Evolutionary conservation across 2,888 invertebrate species (phyloP), one percentile per base, ranked within the genome.

Genomic region (Aspidiotus destructor): DNA sequence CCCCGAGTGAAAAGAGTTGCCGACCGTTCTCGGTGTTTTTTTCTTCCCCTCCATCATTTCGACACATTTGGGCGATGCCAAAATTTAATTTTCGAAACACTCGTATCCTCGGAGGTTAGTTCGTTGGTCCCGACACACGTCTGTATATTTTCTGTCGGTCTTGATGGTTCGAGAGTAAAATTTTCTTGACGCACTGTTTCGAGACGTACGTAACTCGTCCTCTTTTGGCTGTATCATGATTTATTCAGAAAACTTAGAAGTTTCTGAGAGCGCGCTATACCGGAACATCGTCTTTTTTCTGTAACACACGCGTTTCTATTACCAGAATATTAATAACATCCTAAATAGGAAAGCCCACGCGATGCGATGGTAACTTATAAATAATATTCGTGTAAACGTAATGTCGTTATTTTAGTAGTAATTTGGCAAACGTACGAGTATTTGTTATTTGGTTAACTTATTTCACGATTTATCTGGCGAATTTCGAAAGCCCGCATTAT

Each of bases 331-430:
- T 65, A 65, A 65, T 65, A 65, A 65, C 57, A 65, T 65, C 65
- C 65, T 65, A 65, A 65, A 65, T 65, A 65, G 65, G 65, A 58
- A 65, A 65, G 58, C 65, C 65, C 65, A 65, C 65, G 65, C 65
- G 65, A 65, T 48, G 65, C 55, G 57, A 57, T 58, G 17, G 44
- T 65, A 58, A 65, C 65, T 57, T 57, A 65, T 65, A 65, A 65
- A 65, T 65, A 65, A 65, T 65, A 57, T 58, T 65, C 58, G 65
- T 57, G 65, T 65, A 65, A 65, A 65, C 65, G 65, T 65, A 65
- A 65, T 55, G 57, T 65, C 65, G 65, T 65, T 65, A 65, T 65
- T 65, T 65, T 58, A 65, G 58, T 42, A 62, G 65, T 65, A 65
- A 65, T 65, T 65, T 65, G 65, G 65, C 65, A 65, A 65, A 65